These are phyloP conservation scores for Drosophila lacicola DNA, from an alignment of 2,888 invertebrate genomes.

Conservation along the genomic window DNA sequence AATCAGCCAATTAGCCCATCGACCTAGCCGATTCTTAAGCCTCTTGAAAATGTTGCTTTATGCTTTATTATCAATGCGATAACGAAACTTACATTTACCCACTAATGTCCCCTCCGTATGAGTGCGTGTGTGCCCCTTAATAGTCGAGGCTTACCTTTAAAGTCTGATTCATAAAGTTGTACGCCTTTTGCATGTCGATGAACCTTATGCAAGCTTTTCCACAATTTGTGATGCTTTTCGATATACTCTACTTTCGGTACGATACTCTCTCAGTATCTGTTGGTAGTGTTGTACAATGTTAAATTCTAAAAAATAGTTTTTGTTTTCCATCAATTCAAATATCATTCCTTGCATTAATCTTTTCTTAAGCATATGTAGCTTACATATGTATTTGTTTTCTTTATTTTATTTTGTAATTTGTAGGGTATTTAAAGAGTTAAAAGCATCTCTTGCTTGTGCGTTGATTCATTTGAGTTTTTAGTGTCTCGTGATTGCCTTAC, in stretches of 20 bases:
- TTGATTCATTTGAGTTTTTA: conserved; percentile 25
- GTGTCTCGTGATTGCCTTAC: neutral
- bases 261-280: neutral
- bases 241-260: neutral
- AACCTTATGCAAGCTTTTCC: conserved; percentile 43
- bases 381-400: neutral
- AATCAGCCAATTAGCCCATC: conserved; percentile 58
- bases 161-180: conserved; percentile 62
- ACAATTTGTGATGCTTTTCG: conserved; percentile 2
- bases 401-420: neutral
- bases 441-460: neutral
- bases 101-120: neutral
- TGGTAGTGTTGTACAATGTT: neutral
- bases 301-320: neutral
- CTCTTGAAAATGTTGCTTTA: conserved; percentile 48
- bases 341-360: neutral
- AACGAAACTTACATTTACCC: conserved; percentile 32
- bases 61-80: conserved; percentile 49
- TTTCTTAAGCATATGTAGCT: neutral
- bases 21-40: conserved; percentile 50
- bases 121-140: conserved; percentile 13
- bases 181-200: conserved; percentile 69
- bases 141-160: conserved; percentile 41
- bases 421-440: conserved; percentile 8
- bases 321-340: neutral